Conservation (phyloP, 2,797 vertebrate species). For the Anolis apletophallus region DNA sequence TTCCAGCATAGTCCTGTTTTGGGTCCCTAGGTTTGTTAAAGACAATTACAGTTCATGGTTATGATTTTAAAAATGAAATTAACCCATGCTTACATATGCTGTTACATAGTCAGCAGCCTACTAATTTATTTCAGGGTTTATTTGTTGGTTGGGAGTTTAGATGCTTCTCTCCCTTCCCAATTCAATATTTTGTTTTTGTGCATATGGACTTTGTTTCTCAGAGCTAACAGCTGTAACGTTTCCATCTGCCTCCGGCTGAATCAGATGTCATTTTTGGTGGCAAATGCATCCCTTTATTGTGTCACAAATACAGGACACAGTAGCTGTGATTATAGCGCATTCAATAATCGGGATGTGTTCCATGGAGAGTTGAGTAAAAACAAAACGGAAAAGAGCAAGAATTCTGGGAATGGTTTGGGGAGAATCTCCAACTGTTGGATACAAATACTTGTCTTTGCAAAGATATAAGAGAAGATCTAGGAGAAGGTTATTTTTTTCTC, state of each 20-base stretch:
- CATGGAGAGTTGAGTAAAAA: accelerated
- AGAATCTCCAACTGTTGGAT: too few species aligned
- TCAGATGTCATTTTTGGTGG: constrained; percentile 59
- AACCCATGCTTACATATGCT: neutral
- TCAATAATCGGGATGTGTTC: constrained; percentile 16
- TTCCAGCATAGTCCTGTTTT: too few species aligned
- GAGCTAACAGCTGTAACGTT: constrained; percentile 34
- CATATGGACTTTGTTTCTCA: constrained; percentile 31
- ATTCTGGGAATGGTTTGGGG: too few species aligned
- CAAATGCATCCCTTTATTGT: constrained; percentile 57
- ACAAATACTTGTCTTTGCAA: too few species aligned
- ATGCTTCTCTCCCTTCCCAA: neutral
- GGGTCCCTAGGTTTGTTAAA: too few species aligned
- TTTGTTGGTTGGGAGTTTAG: constrained; percentile 20
- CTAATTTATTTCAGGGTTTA: constrained; percentile 33
- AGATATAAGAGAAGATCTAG: too few species aligned
- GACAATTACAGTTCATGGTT: constrained; percentile 16
- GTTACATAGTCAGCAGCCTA: neutral
- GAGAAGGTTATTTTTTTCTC: too few species aligned
- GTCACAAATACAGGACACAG: constrained; percentile 43
- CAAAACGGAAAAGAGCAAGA: constrained; percentile 2
- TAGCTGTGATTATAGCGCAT: constrained; percentile 60
- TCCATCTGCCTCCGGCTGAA: constrained; percentile 39
- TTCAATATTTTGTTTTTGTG: constrained; percentile 27
- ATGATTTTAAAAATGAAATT: constrained; percentile 41